phyloP scores from a whole-genome alignment of 2,113 vertebrate species.

The Myxocyprinus asiaticus region DNA sequence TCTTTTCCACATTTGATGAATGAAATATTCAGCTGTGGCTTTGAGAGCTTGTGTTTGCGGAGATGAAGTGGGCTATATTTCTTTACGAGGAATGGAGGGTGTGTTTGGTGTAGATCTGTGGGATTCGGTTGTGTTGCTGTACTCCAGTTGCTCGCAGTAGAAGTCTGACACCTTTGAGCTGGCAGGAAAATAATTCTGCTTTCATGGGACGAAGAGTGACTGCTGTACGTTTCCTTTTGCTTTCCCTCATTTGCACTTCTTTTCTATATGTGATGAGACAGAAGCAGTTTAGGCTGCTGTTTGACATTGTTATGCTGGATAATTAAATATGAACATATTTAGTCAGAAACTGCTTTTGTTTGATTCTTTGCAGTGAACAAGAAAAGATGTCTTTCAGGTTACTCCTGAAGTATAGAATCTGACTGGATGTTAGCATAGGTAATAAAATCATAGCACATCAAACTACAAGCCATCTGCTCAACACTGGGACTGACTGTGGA shows the following conservation, averaged over 20 bases:
- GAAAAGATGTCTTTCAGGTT: too few species aligned
- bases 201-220: neutral
- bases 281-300: neutral
- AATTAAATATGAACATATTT: neutral
- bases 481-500: too few species aligned
- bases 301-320: constrained; percentile 1
- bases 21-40: constrained; percentile 14
- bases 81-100: constrained; percentile 3
- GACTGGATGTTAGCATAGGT: too few species aligned
- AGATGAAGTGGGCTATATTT: constrained; percentile 10
- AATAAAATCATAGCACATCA: too few species aligned
- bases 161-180: constrained; percentile 2
- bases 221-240: neutral
- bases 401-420: too few species aligned
- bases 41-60: constrained; percentile 26
- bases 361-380: neutral
- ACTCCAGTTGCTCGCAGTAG: too few species aligned
- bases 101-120: neutral
- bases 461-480: too few species aligned
- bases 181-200: neutral
- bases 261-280: neutral
- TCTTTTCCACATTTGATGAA: constrained; percentile 22
- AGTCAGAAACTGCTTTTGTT: neutral
- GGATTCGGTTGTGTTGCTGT: constrained; percentile 1
- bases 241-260: neutral